Conservation (phyloP, 2,797 vertebrate species). For the Mallotus villosus region DNA sequence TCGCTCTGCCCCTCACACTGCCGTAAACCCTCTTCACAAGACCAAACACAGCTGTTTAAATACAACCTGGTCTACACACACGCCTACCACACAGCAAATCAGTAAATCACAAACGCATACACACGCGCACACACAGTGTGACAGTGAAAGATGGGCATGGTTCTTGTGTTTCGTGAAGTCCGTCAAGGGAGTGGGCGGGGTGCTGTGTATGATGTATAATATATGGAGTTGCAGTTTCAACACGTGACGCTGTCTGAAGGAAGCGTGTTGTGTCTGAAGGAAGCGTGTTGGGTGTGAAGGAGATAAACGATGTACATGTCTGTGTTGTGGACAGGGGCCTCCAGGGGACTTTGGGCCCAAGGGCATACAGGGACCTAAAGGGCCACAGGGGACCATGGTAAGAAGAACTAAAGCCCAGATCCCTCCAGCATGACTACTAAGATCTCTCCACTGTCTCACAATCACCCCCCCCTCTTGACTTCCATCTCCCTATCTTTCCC, state of each 20-base stretch:
- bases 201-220: not conserved
- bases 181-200: not conserved
- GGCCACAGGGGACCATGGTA: constrained; percentile 87
- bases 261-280: not conserved
- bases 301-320: not conserved
- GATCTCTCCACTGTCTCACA: not conserved
- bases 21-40: not conserved
- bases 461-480: constrained; percentile 16
- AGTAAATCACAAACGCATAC: constrained; percentile 11
- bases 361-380: constrained; percentile 90
- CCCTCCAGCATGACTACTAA: not conserved
- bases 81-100: not conserved
- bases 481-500: not conserved
- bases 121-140: constrained; percentile 1
- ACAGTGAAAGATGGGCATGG: not conserved
- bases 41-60: constrained; percentile 29
- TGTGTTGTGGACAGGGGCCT: constrained; percentile 76
- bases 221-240: not conserved
- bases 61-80: not conserved
- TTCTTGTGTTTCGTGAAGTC: constrained; percentile 1
- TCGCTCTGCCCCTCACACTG: not conserved
- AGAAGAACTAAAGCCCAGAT: constrained; percentile 41
- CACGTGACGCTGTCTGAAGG: not conserved
- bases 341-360: constrained; percentile 90
- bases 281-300: no score